Conservation (phyloP, 2,888 invertebrate genomes). For the Baccha elongata region DNA sequence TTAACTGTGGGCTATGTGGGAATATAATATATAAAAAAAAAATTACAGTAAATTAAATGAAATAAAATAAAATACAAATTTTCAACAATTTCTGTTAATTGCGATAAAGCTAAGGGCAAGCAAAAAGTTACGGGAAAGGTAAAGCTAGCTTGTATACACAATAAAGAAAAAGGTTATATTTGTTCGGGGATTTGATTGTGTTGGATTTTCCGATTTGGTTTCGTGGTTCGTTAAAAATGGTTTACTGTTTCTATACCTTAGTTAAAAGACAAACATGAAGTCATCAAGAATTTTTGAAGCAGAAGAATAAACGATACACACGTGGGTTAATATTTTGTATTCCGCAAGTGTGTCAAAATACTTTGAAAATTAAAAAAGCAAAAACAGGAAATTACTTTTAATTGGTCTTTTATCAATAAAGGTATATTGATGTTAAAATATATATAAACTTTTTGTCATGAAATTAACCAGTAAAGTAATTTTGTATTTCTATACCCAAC, state of each 20-base stretch:
- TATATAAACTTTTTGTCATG: too few relatives aligned
- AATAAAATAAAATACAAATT: slow-evolving; percentile 54
- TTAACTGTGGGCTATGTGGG: slow-evolving; percentile 53
- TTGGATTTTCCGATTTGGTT: slow-evolving; percentile 36
- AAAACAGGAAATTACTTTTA: too few relatives aligned
- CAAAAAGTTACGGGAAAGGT: slow-evolving; percentile 1
- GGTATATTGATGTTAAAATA: too few relatives aligned
- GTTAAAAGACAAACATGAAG: not conserved
- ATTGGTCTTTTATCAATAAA: too few relatives aligned
- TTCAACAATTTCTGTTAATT: slow-evolving; percentile 64
- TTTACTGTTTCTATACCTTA: not conserved
- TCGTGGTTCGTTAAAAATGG: slow-evolving; percentile 59
- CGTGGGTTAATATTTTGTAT: too few relatives aligned
- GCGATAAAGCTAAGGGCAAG: slow-evolving; percentile 57
- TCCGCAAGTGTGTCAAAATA: too few relatives aligned
- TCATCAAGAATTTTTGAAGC: not conserved
- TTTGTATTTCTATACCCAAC: too few relatives aligned
- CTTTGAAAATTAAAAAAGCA: too few relatives aligned
- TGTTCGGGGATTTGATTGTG: slow-evolving; percentile 54
- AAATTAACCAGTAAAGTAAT: too few relatives aligned
- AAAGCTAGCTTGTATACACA: slow-evolving; percentile 14
- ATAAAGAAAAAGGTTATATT: slow-evolving; percentile 58
- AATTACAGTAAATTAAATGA: slow-evolving; percentile 36
- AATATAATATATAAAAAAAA: slow-evolving; percentile 4
- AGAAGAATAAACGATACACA: not conserved